phyloP scores from a whole-genome alignment of 2,797 vertebrate species.

The Ceryle rudis region DNA sequence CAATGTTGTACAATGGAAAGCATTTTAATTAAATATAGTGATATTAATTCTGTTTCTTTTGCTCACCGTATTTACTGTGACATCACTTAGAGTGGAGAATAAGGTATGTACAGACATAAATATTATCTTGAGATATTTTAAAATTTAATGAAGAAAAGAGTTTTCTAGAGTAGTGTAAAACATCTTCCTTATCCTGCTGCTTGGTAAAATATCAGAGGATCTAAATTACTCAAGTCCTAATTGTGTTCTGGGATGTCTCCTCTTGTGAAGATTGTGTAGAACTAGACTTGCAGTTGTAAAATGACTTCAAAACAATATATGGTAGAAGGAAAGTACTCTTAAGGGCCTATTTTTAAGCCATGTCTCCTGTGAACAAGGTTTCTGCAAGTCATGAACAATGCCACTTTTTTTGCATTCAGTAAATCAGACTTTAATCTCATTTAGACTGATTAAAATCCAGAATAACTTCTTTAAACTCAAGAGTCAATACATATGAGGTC shows the following conservation, averaged over 20 bases:
- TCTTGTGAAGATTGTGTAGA: neutral
- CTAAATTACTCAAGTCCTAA: neutral
- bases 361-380: neutral
- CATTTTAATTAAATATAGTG: neutral
- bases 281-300: neutral
- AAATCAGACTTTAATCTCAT: neutral
- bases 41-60: neutral
- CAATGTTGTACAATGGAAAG: neutral
- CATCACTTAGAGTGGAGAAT: neutral
- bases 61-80: neutral
- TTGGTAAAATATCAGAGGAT: neutral
- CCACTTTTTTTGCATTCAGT: neutral
- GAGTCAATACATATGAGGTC: neutral
- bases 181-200: neutral
- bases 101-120: neutral
- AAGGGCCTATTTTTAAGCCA: neutral
- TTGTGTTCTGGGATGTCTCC: neutral
- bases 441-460: neutral
- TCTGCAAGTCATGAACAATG: neutral
- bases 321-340: neutral
- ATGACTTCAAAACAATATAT: neutral
- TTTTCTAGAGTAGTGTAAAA: neutral
- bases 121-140: neutral
- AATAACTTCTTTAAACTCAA: neutral
- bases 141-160: neutral